Base-by-base conservation (phyloP, 2,888 invertebrate genomes). In the Colostygia pectinataria region DNA sequence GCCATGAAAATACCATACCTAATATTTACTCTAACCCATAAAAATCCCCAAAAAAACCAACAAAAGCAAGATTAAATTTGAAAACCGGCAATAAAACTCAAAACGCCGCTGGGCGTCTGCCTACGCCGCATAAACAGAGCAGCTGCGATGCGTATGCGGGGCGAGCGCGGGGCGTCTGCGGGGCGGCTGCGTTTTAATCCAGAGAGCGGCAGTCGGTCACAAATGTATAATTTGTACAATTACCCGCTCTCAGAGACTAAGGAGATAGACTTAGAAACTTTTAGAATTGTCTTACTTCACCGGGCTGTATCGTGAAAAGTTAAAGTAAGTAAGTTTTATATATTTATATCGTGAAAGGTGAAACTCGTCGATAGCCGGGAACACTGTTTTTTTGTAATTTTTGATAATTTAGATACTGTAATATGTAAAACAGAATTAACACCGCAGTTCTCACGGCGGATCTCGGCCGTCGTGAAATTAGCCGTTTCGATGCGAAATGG, bases 171-270 rank as follows among this genome's bases (percentile, higher is more conserved):
- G 51, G 50, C 45, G 54, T 43, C 52, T 59, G 56, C 65, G 63
- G 60, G 58, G 57, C 65, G 54, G 55, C 65, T 59, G 67, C 76
- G 74, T 66, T 74, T 75, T 78, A 80, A 80, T 77, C 75, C 77
- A 66, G 44, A 63, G 63, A 72, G 68, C 74, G 68, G 71, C 73
- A 78, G 66, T 82, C 80, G 81, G 80, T 84, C 85, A 84, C 87
- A 85, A 84, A 83, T 86, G 84, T 88, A 85, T 87, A 86, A 88
- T 87, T 89, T 83, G 85, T 79, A 83, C 83, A 86, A 88, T 86
- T 87, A 86, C 84, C 74, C 66, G 72, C 74, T 73, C 71, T 68
- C 72, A 71, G 80, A 83, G 81, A 83, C 82, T 79, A 64, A 58
- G 38, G 55, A 27, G 33, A 37, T 7, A 0, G 49, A 28, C 24